A percentile compares a stretch with the other conserved stretches of the same genome.
Conservation (phyloP, 35 echinoderm and acorn worm genomes). For the Ophioderma brevispina region DNA sequence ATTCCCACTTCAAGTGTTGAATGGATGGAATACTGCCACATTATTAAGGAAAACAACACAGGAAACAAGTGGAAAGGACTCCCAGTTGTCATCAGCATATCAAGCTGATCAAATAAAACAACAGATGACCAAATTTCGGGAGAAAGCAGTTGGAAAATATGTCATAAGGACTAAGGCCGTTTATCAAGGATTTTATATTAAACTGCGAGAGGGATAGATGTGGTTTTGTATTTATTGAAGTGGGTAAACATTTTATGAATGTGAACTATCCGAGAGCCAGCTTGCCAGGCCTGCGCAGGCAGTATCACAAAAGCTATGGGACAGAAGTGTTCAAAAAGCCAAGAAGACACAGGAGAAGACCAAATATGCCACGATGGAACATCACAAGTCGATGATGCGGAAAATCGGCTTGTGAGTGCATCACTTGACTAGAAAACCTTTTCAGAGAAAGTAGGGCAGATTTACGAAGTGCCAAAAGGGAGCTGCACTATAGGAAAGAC, state of each 20-base stretch:
- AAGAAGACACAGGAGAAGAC: neutral
- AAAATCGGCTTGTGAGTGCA: conserved; percentile 1
- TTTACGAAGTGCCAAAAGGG: conserved; percentile 9
- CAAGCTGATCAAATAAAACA: neutral
- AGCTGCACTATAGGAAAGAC: neutral
- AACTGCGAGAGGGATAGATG: neutral
- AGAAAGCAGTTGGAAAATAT: neutral
- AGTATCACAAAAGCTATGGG: conserved; percentile 20
- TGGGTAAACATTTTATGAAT: neutral
- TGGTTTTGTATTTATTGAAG: conserved; percentile 15
- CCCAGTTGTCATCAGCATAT: neutral
- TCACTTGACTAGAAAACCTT: conserved; percentile 1
- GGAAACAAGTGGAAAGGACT: neutral
- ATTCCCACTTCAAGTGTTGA: neutral
- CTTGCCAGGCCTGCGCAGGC: conserved; percentile 8
- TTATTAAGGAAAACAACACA: neutral
- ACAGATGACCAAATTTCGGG: neutral
- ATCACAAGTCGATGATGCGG: neutral
- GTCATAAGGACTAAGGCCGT: neutral
- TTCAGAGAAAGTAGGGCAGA: conserved; percentile 5
- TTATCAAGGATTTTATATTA: neutral
- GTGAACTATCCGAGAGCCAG: conserved; percentile 2
- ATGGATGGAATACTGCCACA: neutral
- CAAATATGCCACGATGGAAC: neutral
- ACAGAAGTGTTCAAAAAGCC: neutral